These are phyloP conservation scores for Epirrhoe alternata DNA, from an alignment of 2,888 invertebrate genomes.

Conservation along the genomic window DNA sequence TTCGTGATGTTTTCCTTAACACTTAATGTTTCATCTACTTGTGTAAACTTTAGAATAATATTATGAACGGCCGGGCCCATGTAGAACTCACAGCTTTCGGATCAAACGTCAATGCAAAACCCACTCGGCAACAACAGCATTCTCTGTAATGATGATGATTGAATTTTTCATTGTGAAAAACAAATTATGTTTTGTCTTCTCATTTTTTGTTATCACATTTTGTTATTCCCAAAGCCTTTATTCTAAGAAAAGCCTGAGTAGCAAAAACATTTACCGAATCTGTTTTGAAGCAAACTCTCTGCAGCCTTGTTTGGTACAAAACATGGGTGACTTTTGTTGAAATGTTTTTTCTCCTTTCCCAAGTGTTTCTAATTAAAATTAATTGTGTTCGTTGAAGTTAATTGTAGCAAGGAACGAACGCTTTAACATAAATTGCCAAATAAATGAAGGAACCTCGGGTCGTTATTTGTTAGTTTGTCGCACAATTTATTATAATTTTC, in stretches of 20 bases:
- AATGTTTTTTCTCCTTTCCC: slow-evolving; percentile 55
- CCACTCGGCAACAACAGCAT: too few relatives aligned
- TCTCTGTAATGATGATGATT: too few relatives aligned
- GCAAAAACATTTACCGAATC: slow-evolving; percentile 5
- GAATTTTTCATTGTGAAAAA: too few relatives aligned
- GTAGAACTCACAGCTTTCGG: too few relatives aligned
- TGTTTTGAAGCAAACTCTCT: slow-evolving; percentile 8
- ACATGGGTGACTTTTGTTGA: slow-evolving; percentile 45
- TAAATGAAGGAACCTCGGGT: slow-evolving; percentile 58
- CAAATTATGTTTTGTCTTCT: not conserved
- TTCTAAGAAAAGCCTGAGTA: not conserved
- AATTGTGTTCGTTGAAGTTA: slow-evolving; percentile 73
- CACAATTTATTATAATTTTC: slow-evolving; percentile 50
- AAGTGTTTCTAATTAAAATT: slow-evolving; percentile 75
- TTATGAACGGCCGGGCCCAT: too few relatives aligned
- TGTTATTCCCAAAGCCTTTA: not conserved
- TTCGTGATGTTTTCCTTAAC: too few relatives aligned
- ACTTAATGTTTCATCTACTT: too few relatives aligned
- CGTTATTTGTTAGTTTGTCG: slow-evolving; percentile 54
- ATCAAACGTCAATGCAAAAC: too few relatives aligned
- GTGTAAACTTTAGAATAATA: too few relatives aligned
- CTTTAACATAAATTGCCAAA: slow-evolving; percentile 62
- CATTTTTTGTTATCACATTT: not conserved
- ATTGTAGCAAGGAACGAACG: slow-evolving; percentile 64
- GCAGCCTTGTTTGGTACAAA: slow-evolving; percentile 5